Evolutionary conservation across 2,797 vertebrate species (phyloP).

Genomic region (Tinamus major): DNA sequence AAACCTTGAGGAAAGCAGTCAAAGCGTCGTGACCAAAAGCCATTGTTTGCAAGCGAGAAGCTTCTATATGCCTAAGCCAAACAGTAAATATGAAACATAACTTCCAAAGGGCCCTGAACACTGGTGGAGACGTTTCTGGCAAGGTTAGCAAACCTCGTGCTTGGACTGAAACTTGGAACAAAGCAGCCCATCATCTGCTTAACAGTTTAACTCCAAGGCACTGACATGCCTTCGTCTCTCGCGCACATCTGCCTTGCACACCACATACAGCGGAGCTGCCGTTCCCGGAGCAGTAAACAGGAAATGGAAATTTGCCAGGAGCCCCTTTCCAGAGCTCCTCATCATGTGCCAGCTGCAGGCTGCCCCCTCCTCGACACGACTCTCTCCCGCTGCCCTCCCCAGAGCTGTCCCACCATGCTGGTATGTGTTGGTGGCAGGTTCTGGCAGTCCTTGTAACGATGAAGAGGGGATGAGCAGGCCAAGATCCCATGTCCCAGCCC

Average conservation of each 20-base stretch:
- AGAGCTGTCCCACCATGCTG: not conserved
- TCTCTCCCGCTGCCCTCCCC: not conserved
- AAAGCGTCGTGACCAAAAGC: not conserved
- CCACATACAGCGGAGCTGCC: fast-evolving
- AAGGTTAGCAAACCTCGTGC: not conserved
- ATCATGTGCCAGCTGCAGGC: not conserved
- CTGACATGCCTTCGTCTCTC: not conserved
- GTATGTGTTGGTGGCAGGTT: not conserved
- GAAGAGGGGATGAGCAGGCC: fast-evolving
- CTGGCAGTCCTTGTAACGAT: fast-evolving
- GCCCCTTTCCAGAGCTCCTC: not conserved
- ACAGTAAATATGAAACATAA: slow-evolving; percentile 29
- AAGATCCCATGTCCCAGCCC: not conserved
- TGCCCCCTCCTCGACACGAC: not conserved
- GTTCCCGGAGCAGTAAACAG: not conserved
- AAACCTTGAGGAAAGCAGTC: fast-evolving
- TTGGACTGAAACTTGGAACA: slow-evolving; percentile 27
- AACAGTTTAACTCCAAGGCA: not conserved
- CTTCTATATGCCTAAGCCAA: not conserved
- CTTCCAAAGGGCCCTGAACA: not conserved
- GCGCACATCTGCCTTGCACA: not conserved
- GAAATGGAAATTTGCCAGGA: not conserved
- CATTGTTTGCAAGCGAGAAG: not conserved
- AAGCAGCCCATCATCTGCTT: not conserved
- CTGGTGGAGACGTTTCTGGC: not conserved